Conservation (phyloP, 2,888 invertebrate genomes). For the Geophilus truncorum region DNA sequence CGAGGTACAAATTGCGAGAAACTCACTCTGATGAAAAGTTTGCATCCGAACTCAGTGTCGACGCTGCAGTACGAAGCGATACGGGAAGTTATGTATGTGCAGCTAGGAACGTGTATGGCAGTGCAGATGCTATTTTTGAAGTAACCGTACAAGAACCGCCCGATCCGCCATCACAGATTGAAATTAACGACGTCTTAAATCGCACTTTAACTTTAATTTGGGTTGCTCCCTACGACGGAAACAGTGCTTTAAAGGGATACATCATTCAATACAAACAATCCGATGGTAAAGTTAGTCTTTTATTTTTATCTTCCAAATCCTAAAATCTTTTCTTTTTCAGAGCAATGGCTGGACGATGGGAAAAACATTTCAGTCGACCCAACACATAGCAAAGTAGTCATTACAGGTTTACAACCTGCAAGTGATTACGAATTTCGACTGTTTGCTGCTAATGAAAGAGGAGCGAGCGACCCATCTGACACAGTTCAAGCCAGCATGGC, state of each 20-base stretch:
- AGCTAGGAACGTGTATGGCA: background rate
- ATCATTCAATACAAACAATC: conserved; percentile 36
- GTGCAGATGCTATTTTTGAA: conserved; percentile 15
- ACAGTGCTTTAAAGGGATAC: conserved; percentile 34
- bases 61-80: background rate
- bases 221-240: conserved; percentile 30
- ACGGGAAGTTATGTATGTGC: background rate
- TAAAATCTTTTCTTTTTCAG: no score
- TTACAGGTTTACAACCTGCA: background rate
- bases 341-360: background rate
- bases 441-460: conserved; percentile 21
- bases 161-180: background rate
- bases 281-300: conserved; percentile 22
- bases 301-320: background rate
- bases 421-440: background rate
- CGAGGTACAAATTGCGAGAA: conserved; percentile 5
- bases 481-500: background rate
- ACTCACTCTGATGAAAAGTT: conserved; percentile 30
- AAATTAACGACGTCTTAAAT: background rate
- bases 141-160: conserved; percentile 1
- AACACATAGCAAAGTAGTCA: background rate
- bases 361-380: background rate
- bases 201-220: conserved; percentile 31
- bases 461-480: background rate
- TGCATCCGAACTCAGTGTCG: background rate